Base-by-base conservation (phyloP, 1,140 invertebrate species). In the Ceratosolen fusciceps region DNA sequence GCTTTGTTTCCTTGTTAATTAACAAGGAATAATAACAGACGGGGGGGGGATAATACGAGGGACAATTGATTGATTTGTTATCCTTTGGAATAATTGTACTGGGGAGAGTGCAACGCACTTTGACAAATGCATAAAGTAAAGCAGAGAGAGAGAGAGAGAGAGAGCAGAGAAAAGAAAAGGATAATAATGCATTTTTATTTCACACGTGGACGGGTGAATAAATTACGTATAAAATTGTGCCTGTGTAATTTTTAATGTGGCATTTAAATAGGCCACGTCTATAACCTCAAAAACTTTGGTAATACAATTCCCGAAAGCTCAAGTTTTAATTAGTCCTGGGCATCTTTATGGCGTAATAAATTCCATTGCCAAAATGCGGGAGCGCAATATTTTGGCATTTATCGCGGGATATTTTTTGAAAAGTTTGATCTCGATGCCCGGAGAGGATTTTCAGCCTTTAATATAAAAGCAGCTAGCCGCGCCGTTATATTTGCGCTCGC, bases 381-480 rank as follows among this genome's bases (percentile, higher is more conserved):
- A 65, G 16, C 34, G 19, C 37, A 37, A 37, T 19, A 65, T 21
- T 65, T 65, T 37, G 31, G 34, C 34, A 37, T 65, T 65, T 65
- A 65, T 65, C 31, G 60, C 60, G n/a, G 31, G 34, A 65, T 37
- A 65, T 37, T 65, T 65, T n/a, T n/a, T 65, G 1, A 37, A 37
- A 65, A 65, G 16, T 65, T 62, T 65, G 60, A 65, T 65, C 5
- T n/a, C 34, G 5, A n/a, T 21, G 31, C 29, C 19, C 19, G 3
- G 29, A 37, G 34, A 65, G 60, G 31, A 65, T 65, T 65, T 65
- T n/a, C 60, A 65, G n/a, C 34, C 60, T 65, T 65, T 37, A 37
- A 65, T 60, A 65, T 65, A 37, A 65, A 37, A n/a, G 60, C 37
- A 65, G 19, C 16, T 37, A 65, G 14, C 0, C 7, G 5, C 19